A percentile compares a stretch with the other conserved stretches of the same genome.
phyloP scores from a whole-genome alignment of 2,797 vertebrate species.

The Sebastes oblongus region DNA sequence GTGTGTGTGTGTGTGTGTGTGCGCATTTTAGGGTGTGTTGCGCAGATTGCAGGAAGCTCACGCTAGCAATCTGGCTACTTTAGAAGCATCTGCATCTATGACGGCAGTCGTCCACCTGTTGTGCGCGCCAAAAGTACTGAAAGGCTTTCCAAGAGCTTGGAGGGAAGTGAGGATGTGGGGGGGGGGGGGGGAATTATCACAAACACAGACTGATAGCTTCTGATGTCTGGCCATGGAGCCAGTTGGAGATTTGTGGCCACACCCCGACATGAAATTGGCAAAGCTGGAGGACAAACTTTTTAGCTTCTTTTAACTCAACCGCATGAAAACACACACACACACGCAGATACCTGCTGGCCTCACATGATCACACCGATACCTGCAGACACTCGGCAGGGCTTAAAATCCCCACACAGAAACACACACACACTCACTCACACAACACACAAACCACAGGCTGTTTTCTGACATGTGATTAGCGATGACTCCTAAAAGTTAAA shows the following conservation, averaged over 20 bases:
- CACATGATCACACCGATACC: not conserved
- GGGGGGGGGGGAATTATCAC: slow-evolving; percentile 1
- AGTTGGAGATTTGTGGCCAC: slow-evolving; percentile 36
- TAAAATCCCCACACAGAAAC: not conserved
- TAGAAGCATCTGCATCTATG: slow-evolving; percentile 56
- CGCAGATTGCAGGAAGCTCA: slow-evolving; percentile 30
- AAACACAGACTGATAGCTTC: slow-evolving; percentile 49
- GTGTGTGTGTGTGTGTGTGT: too few relatives aligned
- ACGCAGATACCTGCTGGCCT: not conserved
- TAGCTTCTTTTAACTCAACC: slow-evolving; percentile 10
- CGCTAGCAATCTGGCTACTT: slow-evolving; percentile 46
- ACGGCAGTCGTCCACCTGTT: slow-evolving; percentile 57
- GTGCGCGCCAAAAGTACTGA: slow-evolving; percentile 37
- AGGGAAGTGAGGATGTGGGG: not conserved
- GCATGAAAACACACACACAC: not conserved
- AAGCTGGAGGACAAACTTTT: slow-evolving; percentile 15
- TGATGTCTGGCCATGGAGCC: slow-evolving; percentile 59
- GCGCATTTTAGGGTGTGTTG: slow-evolving; percentile 7
- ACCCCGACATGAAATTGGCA: slow-evolving; percentile 18
- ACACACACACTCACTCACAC: not conserved
- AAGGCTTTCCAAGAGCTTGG: slow-evolving; percentile 52
- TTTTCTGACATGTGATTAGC: slow-evolving; percentile 53
- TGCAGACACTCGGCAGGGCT: slow-evolving; percentile 1
- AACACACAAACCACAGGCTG: slow-evolving; percentile 27
- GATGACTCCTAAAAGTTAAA: slow-evolving; percentile 58